Percentiles rank a stretch among this genome's conserved stretches.
phyloP scores from a whole-genome alignment of 2,113 vertebrate genomes.

The Protobothrops mucrosquamatus region DNA sequence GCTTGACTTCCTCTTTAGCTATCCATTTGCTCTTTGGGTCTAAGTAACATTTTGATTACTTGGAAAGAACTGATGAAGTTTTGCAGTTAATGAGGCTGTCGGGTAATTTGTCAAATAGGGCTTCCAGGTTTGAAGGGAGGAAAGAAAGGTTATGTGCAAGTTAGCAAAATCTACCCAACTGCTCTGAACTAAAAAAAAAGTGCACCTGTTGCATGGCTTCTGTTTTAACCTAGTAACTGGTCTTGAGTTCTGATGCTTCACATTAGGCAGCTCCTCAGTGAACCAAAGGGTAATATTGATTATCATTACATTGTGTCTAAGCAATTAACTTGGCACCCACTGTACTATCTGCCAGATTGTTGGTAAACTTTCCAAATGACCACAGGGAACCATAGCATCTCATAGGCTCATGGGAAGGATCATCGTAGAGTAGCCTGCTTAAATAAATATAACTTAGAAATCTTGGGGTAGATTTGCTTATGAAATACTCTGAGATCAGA shows the following conservation, averaged over 20 bases:
- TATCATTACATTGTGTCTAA: not conserved
- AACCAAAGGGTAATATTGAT: not conserved
- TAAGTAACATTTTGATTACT: conserved; percentile 60
- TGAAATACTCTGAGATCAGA: not conserved
- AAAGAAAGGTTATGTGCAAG: not conserved
- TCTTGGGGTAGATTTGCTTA: not conserved
- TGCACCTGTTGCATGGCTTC: not conserved
- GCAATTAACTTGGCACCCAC: not conserved
- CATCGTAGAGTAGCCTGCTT: not conserved
- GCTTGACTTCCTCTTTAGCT: conserved; percentile 56
- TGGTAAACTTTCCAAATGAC: not conserved
- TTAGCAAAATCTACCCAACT: not conserved
- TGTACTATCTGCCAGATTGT: not conserved
- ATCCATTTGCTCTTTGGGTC: conserved; percentile 58
- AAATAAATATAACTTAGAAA: not conserved
- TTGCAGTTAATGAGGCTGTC: conserved; percentile 64
- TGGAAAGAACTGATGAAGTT: conserved; percentile 65
- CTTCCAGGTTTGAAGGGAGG: conserved; percentile 19
- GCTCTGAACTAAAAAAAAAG: not conserved
- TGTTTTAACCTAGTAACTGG: not conserved
- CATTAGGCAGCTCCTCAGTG: not conserved
- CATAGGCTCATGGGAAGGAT: not conserved
- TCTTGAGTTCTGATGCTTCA: not conserved
- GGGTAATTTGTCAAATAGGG: conserved; percentile 57
- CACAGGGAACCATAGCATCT: not conserved